Evolutionary conservation across 2,888 invertebrate species (phyloP), one percentile per base, ranked within the genome.

Genomic region (Sycophila texana): DNA sequence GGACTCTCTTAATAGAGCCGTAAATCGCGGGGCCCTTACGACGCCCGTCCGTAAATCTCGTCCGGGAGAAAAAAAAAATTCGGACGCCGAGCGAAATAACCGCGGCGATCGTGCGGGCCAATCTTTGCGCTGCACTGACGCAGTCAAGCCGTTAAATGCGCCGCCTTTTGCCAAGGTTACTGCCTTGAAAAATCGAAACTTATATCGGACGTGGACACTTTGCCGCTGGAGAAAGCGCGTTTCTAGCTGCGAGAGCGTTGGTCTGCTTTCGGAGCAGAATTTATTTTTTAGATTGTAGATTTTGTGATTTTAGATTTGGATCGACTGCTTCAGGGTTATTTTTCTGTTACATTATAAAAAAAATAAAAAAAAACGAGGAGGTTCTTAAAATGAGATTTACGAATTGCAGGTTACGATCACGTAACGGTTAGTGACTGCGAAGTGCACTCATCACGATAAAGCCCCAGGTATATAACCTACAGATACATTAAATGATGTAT

Each of bases 1-100:
- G 20, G 10, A 12, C 20, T 12, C 18, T 22, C 61, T 61, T 66
- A 66, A 66, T 66, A 66, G 49, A 66, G 51, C 51, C 66, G 66
- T 66, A 66, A 66, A 66, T 66, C 61, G 53, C 53, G 53, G n/a
- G 53, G 22, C 14, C 58, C 22, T 58, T 22, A 22, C 58, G 0
- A 1, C 58, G 13, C 57, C 12, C 57, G 57, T n/a, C 20, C 18
- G 14, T 73, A 73, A 73, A 73, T 74, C 47, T n/a, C 47, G 55
- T 39, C 22, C 10, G 47, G 10, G 20, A 57, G 1, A 30, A 22
- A 12, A 39, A 39, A 55, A 65, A 74, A 74, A 74, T 66, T 66
- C 66, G 66, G 66, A 74, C 53, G 47, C 66, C 22, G 58, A 55
- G 18, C 47, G 57, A 74, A 65, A 26, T 66, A 74, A 66, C 70